A percentile compares a stretch with the other conserved stretches of the same genome.
Evolutionary conservation across 2,888 invertebrate genomes (phyloP).

Genomic region (Seira sanloemensis): DNA sequence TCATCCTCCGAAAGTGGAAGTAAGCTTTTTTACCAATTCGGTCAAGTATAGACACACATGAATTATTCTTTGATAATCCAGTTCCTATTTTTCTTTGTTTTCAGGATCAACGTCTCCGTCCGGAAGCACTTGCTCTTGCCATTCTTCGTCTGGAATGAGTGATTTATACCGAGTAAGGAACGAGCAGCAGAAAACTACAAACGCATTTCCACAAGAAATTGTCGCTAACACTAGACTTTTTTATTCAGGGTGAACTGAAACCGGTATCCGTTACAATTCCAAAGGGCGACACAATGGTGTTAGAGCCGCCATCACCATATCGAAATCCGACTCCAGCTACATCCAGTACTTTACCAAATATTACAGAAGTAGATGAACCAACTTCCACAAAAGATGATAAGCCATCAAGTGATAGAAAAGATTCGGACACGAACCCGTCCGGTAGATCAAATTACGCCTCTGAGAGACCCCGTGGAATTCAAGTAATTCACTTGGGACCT

Average conservation of each 20-base stretch:
- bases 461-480: conserved; percentile 59
- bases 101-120: conserved; percentile 54
- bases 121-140: conserved; percentile 62
- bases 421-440: not conserved
- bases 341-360: too few species aligned
- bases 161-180: conserved; percentile 41
- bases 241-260: conserved; percentile 45
- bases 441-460: not conserved
- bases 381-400: not conserved
- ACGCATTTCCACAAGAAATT: too few species aligned
- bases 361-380: too few species aligned
- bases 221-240: too few species aligned
- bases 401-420: not conserved
- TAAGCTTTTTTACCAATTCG: too few species aligned
- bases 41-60: not conserved
- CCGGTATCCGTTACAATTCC: conserved; percentile 63
- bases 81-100: too few species aligned
- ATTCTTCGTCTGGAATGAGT: conserved; percentile 50
- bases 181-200: too few species aligned
- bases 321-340: conserved; percentile 47
- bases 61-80: not conserved
- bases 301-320: conserved; percentile 65
- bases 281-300: conserved; percentile 48
- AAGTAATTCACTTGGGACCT: conserved; percentile 70
- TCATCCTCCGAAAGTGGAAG: conserved; percentile 61